A percentile compares a stretch with the other conserved stretches of the same genome.
Evolutionary conservation across 2,113 vertebrate species (phyloP).

Genomic region (Cheirogaleus medius): DNA sequence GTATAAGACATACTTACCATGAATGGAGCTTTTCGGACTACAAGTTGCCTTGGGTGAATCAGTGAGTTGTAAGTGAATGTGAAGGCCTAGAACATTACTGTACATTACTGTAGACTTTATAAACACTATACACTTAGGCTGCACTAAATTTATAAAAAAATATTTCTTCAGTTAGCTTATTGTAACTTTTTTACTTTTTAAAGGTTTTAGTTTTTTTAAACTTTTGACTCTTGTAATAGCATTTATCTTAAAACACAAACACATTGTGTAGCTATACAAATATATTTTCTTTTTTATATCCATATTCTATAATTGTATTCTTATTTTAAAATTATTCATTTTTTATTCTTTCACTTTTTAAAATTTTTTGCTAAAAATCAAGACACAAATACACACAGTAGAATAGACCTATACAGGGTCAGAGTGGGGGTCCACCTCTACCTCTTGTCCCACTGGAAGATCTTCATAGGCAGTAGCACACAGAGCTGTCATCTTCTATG

Average conservation of each 20-base stretch:
- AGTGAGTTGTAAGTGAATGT: neutral
- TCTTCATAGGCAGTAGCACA: neutral
- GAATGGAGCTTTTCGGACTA: neutral
- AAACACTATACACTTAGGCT: neutral
- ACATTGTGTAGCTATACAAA: neutral
- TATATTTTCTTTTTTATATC: neutral
- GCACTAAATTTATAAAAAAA: neutral
- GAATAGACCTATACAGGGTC: neutral
- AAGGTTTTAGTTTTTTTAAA: neutral
- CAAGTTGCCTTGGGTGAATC: neutral
- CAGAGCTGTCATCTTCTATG: neutral
- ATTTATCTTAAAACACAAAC: neutral
- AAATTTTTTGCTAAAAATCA: neutral
- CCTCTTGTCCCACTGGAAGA: neutral
- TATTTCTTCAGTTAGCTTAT: neutral
- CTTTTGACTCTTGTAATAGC: neutral
- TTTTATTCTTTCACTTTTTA: neutral
- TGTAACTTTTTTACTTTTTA: neutral
- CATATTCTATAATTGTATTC: neutral
- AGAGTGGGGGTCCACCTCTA: no score
- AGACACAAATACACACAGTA: neutral
- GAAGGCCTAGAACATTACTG: neutral
- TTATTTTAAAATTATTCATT: neutral
- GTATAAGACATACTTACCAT: neutral
- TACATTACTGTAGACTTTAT: neutral